Conservation (phyloP, 2,797 vertebrate genomes). For the Serranus cabrilla region DNA sequence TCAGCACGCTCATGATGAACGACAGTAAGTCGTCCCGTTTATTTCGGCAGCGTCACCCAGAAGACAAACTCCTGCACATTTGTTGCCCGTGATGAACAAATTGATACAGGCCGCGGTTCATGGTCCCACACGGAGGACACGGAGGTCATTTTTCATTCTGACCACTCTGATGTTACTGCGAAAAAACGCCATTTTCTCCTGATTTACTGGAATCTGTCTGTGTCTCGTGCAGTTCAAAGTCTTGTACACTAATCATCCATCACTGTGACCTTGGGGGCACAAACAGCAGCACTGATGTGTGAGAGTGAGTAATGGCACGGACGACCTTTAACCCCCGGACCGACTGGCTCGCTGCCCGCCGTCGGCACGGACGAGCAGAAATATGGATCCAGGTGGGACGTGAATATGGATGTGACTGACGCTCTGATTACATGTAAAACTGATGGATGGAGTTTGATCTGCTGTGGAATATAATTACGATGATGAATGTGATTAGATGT, state of each 20-base stretch:
- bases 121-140: conserved; percentile 33
- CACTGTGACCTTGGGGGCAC: conserved; percentile 78
- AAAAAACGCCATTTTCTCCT: conserved; percentile 18
- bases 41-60: conserved; percentile 3
- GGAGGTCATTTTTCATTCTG: conserved; percentile 58
- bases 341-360: conserved; percentile 2
- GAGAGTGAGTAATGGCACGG: conserved; percentile 61
- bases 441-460: neutral
- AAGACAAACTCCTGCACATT: conserved; percentile 20
- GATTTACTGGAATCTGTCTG: conserved; percentile 68
- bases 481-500: conserved; percentile 19
- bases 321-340: conserved; percentile 52
- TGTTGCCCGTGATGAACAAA: conserved; percentile 24
- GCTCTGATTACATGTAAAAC: conserved; percentile 27
- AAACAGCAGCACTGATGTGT: conserved; percentile 65
- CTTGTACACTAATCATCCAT: conserved; percentile 78
- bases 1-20: neutral
- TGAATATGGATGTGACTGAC: conserved; percentile 36
- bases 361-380: conserved; percentile 30
- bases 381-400: conserved; percentile 36
- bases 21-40: neutral
- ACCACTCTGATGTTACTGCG: conserved; percentile 39
- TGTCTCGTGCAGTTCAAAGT: conserved; percentile 63
- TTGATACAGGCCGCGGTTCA: conserved; percentile 27
- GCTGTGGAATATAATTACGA: neutral